These are phyloP conservation scores for Rhyacophila evoluta DNA, from an alignment of 2,888 invertebrate genomes.

Conservation along the genomic window DNA sequence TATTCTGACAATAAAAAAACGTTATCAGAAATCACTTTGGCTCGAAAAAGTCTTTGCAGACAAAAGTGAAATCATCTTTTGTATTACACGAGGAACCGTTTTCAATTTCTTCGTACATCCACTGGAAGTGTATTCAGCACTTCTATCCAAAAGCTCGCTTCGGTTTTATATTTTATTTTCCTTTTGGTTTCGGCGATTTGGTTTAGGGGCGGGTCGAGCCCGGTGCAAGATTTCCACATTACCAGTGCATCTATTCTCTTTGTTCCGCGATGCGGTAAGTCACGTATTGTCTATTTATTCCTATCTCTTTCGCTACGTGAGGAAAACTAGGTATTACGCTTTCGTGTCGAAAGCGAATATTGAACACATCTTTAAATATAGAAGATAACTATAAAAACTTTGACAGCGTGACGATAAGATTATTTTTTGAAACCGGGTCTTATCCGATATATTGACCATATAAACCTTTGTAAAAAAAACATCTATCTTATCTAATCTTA, in stretches of 20 bases:
- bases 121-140: not conserved
- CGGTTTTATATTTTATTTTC: slow-evolving; percentile 4
- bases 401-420: too few relatives aligned
- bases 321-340: slow-evolving; percentile 1
- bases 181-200: not conserved
- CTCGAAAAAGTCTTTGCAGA: not conserved
- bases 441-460: too few relatives aligned
- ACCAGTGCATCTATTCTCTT: slow-evolving; percentile 14
- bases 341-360: not conserved
- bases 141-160: not conserved
- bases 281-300: slow-evolving; percentile 18
- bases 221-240: slow-evolving; percentile 12
- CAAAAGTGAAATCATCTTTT: slow-evolving; percentile 14
- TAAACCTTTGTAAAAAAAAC: too few relatives aligned
- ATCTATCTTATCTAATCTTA: too few relatives aligned
- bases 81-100: not conserved
- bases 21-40: not conserved
- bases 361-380: not conserved
- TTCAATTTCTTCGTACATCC: not conserved
- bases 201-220: not conserved
- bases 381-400: not conserved
- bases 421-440: too few relatives aligned
- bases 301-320: not conserved
- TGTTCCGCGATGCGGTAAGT: slow-evolving; percentile 3
- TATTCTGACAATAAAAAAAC: not conserved